Evolutionary conservation across 1,140 invertebrate species (phyloP), one percentile per base, ranked within the genome.

Genomic region (Scaptomyza graminum): DNA sequence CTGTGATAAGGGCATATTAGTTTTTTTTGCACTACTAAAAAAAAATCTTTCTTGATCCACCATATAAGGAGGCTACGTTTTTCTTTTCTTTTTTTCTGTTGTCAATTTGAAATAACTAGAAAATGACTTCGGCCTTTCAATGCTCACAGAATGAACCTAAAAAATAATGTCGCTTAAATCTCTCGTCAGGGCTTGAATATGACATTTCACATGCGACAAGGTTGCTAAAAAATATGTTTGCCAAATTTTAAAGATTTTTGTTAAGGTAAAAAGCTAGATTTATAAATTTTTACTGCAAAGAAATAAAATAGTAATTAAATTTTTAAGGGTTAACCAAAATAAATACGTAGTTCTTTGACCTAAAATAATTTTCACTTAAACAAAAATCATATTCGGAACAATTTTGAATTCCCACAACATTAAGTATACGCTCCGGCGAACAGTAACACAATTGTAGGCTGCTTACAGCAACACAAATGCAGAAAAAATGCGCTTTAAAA

Each of bases 361-460:
- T 28, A 3, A 28, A 28, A 6, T 5, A 28, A 5, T 28, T 28
- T 7, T 0, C 5, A 3, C 1, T 28, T 28, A 6, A 28, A 28
- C 28, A 28, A 7, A 28, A 28, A 28, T 28, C 28, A 28, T 7
- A 28, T 5, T 3, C 2, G 2, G 18, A 22, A 22, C 18, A 3
- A 3, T 22, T 22, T 12, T 39, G 37, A 8, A 37, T 37, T n/a
- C 5, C 37, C 68, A 52, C 47, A 28, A 54, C 52, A 50, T 47
- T 47, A 61, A 61, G 69, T 34, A 61, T 50, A 72, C 50, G 64
- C 64, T 50, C 55, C 18, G 43, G 16, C 43, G 49, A 37, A 12
- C 62, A 43, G 28, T 25, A 12, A 37, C 60, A 59, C 47, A 71
- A 71, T 59, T 62, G 62, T 66, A 39, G 12, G 34, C 16, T 28